A percentile compares a stretch with the other conserved stretches of the same genome.
phyloP scores from a whole-genome alignment of 2,888 invertebrate genomes.

The Listrodromus nycthemerus region DNA sequence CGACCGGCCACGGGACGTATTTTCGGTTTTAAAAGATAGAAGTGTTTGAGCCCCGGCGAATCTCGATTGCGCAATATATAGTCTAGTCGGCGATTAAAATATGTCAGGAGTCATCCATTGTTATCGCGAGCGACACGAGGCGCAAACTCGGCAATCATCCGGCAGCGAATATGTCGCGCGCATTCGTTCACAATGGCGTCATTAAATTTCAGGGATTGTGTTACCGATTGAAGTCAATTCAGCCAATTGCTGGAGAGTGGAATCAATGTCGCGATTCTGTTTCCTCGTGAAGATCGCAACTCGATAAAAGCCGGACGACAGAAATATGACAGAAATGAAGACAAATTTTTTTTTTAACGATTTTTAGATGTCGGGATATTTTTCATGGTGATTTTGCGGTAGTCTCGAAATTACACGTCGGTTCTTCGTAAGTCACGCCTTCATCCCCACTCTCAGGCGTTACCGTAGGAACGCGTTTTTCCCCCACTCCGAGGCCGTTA shows the following conservation, averaged over 20 bases:
- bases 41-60: no score
- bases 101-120: background rate
- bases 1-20: no score
- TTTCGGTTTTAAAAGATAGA: no score
- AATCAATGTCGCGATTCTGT: slow-evolving; percentile 48
- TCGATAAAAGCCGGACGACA: background rate
- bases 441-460: no score
- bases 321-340: background rate
- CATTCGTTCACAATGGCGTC: slow-evolving; percentile 27
- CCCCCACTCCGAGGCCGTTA: no score
- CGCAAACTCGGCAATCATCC: background rate
- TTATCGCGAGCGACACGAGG: background rate
- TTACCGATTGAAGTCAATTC: slow-evolving; percentile 54
- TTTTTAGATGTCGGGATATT: background rate
- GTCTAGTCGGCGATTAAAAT: no score
- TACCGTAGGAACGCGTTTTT: no score
- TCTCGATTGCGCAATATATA: no score
- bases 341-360: background rate
- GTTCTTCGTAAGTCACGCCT: no score
- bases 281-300: slow-evolving; percentile 12
- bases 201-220: slow-evolving; percentile 41
- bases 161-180: background rate
- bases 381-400: no score
- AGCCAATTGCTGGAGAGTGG: slow-evolving; percentile 39
- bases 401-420: no score